Evolutionary conservation across 2,797 vertebrate genomes (phyloP), one percentile per base, ranked within the genome.

Genomic region (Sylvilagus floridanus): DNA sequence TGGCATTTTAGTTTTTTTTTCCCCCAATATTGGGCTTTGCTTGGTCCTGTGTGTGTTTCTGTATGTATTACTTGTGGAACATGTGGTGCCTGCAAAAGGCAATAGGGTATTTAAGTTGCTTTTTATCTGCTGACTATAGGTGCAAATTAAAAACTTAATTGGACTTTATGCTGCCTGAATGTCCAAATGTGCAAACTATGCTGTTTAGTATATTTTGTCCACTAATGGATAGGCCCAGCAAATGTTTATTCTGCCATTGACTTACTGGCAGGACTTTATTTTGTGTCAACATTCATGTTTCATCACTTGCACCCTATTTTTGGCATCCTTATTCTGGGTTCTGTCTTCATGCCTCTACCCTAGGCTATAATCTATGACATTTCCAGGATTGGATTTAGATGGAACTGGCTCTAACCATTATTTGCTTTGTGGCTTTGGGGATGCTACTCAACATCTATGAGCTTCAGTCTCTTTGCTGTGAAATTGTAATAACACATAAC

Each of bases 1-100:
- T 57, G 54, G 54, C 5, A n/a, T 52, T 95, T 93, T 9, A 79
- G 22, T 13, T 68, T 75, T 83, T 73, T 75, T 90, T 85, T 68
- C 11, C 21, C 17, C 26, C 4, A 8, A 54, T 28, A 9, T 47
- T 50, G 26, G 17, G 32, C 50, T 92, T 78, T 62, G 4, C 60
- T 66, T 89, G 22, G 4, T 3, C 76, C 0, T 42, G 0, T 63
- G 22, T 63, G 22, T 2, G 4, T 26, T 8, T 37, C 7, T 30
- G 5, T 50, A 22, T 57, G 13, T 30, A 24, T 76, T 52, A 3
- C 60, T 63, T 72, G 19, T n/a, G 21, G 57, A 93, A 62, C 22
- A 19, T 17, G 32, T 79, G 54, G 1, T 2, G 77, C 4, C 30
- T 32, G 5, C 26, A 65, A 26, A 84, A 57, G 69, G 66, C 22